Base-by-base conservation (phyloP, 2,113 vertebrate species). In the Eulemur macaco region DNA sequence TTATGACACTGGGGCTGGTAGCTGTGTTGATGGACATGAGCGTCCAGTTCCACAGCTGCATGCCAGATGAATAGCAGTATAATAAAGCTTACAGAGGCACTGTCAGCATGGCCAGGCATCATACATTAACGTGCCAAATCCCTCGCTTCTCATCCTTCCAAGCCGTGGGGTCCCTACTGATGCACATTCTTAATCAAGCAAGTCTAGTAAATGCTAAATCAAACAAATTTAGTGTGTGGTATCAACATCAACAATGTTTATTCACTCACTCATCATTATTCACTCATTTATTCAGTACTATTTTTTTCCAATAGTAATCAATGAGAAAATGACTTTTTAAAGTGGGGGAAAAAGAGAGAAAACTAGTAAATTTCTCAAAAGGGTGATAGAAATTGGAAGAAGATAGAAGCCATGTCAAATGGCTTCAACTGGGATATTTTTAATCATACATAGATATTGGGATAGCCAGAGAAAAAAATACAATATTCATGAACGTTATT, bases 401-500 rank as follows among this genome's bases (percentile, higher is more conserved):
- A 58, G 15, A 50, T 50, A 80, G 42, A 88, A 63, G 2, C 60
- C 18, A 73, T 34, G n/a, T 34, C 18, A 83, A 66, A 47, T 87
- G 39, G 6, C 42, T 82, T 90, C 23, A 50, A 76, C 27, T 54
- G 39, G n/a, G 42, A 11, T 68, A 25, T 69, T 95, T 89, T 92
- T 17, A 45, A 63, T 82, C 74, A 69, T 63, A 73, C 47, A 27
- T 60, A 71, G 31, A 69, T 88, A 91, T 9, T 89, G 52, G 58
- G 34, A 17, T 86, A 85, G 27, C 50, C 50, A 86, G 39, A 73
- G 37, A 45, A 74, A 95, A 74, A 95, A 92, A 71, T 23, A 73
- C 64, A 88, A 21, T 77, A 42, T 97, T 88, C 54, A 80, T 54
- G 21, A 83, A 86, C 83, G 66, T 76, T 69, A 90, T 92, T 86